phyloP scores from a whole-genome alignment of 2,888 invertebrate species.

The Cephus nigrinus region DNA sequence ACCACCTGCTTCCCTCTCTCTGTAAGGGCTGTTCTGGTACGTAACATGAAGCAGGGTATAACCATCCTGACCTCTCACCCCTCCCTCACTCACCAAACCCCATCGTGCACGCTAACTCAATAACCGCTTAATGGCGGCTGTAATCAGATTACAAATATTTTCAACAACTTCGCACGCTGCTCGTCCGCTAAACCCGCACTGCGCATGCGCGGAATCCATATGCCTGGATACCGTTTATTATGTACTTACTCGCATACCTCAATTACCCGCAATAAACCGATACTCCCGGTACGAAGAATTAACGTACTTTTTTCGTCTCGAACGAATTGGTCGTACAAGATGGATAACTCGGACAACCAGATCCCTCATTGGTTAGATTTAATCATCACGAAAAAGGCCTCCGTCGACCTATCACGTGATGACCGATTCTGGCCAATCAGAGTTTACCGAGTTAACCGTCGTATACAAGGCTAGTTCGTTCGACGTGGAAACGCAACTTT shows the following conservation, averaged over 20 bases:
- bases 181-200: neutral
- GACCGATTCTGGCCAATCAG: too few species aligned
- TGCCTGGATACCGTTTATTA: neutral
- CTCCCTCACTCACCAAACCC: neutral
- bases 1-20: neutral
- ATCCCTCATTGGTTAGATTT: too few species aligned
- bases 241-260: neutral
- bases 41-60: neutral
- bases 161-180: constrained; percentile 3
- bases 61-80: neutral
- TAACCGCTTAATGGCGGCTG: constrained; percentile 14
- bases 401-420: too few species aligned
- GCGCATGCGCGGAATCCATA: neutral
- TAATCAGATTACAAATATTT: constrained; percentile 21
- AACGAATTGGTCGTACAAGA: neutral
- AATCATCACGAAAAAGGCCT: too few species aligned
- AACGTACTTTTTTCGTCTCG: neutral
- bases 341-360: too few species aligned
- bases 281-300: neutral
- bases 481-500: too few species aligned
- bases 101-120: constrained; percentile 11
- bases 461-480: too few species aligned
- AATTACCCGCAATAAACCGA: neutral
- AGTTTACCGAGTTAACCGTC: too few species aligned
- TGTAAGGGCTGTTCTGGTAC: neutral